Evolutionary conservation across 1,140 invertebrate genomes (phyloP), one percentile per base, ranked within the genome.

Genomic region (Nephila pilipes): DNA sequence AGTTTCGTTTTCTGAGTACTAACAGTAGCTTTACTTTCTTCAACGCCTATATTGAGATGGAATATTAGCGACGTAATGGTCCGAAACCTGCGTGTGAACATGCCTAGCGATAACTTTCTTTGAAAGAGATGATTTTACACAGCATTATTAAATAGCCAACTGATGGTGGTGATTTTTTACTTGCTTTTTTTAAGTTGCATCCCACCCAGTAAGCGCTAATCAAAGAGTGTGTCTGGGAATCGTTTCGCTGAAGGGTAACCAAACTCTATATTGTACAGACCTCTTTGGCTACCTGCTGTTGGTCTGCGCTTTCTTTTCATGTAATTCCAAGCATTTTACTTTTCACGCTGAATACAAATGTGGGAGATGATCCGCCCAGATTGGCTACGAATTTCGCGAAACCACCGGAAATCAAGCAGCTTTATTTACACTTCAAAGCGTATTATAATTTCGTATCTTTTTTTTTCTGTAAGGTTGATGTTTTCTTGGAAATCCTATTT

Each of bases 101-200:
- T 6, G 14, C 16, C 14, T 32, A 8, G 10, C 12, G 22, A n/a
- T 12, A 10, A 6, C 80, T 54, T 81, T 81, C 80, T 54, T 25
- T 54, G 85, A 87, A 87, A 36, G 29, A 6, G 32, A 18, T 16
- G 29, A 75, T 4, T 36, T 58, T 60, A 54, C 1, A 14, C 36
- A 8, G 80, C 80, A 54, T 55, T 81, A 81, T 81, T 81, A 81
- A 25, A 54, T 38, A 81, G 25, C 38, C n/a, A 38, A 25, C 22
- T 3, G 46, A 54, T 54, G 32, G 16, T 12, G 6, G 63, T 2
- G 22, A 65, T 12, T 29, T n/a, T 5, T 29, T 25, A n/a, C 10
- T 10, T 29, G n/a, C 25, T 65, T 29, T 65, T 60, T 65, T 65
- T 29, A 63, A 10, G n/a, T 8, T 8, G 5, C n/a, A n/a, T n/a